phyloP scores from a whole-genome alignment of 1,140 invertebrate species.

The Saccostrea echinata region DNA sequence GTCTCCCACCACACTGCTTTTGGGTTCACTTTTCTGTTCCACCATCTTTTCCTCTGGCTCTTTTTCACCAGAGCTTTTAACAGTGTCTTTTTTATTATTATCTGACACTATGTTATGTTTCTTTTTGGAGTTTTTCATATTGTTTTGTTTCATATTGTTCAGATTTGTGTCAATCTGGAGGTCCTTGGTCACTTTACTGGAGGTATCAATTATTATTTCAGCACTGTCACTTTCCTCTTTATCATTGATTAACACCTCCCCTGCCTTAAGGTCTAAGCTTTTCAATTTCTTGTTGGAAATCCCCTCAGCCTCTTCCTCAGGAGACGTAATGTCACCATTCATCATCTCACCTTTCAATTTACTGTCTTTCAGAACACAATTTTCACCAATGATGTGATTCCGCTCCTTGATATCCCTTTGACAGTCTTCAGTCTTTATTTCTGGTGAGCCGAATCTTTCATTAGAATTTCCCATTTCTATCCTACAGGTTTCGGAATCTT shows the following conservation, averaged over 20 bases:
- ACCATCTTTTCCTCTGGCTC: conserved; percentile 36
- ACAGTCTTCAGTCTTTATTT: conserved; percentile 31
- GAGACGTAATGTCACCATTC: background rate
- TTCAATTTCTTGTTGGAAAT: background rate
- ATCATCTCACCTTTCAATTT: conserved; percentile 12
- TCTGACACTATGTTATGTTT: conserved; percentile 33
- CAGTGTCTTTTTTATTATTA: conserved; percentile 37
- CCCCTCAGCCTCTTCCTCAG: conserved; percentile 3
- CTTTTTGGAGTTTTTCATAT: conserved; percentile 55
- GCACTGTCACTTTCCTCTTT: conserved; percentile 37
- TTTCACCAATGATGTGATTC: conserved; percentile 15
- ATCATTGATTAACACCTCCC: conserved; percentile 37
- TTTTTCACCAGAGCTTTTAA: background rate
- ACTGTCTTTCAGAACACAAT: background rate
- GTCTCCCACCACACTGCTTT: conserved; percentile 5
- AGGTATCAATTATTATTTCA: conserved; percentile 40
- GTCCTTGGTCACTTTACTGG: background rate
- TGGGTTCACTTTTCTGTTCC: conserved; percentile 11
- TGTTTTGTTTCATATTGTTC: conserved; percentile 62
- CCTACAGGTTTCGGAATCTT: background rate
- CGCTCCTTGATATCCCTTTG: background rate
- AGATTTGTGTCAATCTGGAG: background rate
- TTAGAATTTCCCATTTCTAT: conserved; percentile 66
- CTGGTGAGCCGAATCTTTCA: conserved; percentile 46
- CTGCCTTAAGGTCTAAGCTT: conserved; percentile 24